Percentiles rank a stretch among this genome's conserved stretches.
These are phyloP conservation scores for Dascillus cervinus DNA, from an alignment of 2,888 invertebrate genomes.

Conservation along the genomic window DNA sequence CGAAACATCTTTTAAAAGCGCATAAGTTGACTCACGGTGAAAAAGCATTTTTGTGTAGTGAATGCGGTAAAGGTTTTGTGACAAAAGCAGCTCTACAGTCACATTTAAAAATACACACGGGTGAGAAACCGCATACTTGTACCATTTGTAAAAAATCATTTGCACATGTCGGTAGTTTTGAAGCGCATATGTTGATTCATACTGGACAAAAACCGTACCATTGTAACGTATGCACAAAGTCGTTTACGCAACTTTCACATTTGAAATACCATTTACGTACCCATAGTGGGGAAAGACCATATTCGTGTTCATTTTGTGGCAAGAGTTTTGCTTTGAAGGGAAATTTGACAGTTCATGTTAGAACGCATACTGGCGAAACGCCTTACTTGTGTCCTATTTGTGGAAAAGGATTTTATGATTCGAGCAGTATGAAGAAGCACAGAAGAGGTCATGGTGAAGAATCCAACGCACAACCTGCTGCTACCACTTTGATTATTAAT, in stretches of 20 bases:
- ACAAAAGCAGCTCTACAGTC: constrained; percentile 28
- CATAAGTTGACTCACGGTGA: constrained; percentile 21
- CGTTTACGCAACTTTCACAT: constrained; percentile 29
- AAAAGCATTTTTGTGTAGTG: constrained; percentile 23
- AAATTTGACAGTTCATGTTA: too few species aligned
- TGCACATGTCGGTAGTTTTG: constrained; percentile 22
- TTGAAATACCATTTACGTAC: constrained; percentile 29
- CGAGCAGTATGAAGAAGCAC: constrained; percentile 18
- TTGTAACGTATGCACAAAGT: constrained; percentile 38
- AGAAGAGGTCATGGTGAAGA: constrained; percentile 8
- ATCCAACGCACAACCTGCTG: too few species aligned
- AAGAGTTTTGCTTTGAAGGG: constrained; percentile 30
- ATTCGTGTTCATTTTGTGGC: constrained; percentile 19
- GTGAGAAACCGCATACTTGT: constrained; percentile 27
- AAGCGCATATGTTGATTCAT: constrained; percentile 33
- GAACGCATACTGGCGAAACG: too few species aligned
- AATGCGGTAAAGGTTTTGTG: constrained; percentile 23
- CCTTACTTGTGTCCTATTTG: too few species aligned
- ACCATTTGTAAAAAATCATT: constrained; percentile 29
- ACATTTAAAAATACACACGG: constrained; percentile 25
- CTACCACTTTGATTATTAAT: too few species aligned
- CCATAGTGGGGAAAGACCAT: constrained; percentile 31
- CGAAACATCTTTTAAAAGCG: constrained; percentile 17
- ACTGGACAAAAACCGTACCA: constrained; percentile 39
- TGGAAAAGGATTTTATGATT: too few species aligned